These are phyloP conservation scores for Blennius ocellaris DNA, from an alignment of 2,113 vertebrate species.

Conservation along the genomic window DNA sequence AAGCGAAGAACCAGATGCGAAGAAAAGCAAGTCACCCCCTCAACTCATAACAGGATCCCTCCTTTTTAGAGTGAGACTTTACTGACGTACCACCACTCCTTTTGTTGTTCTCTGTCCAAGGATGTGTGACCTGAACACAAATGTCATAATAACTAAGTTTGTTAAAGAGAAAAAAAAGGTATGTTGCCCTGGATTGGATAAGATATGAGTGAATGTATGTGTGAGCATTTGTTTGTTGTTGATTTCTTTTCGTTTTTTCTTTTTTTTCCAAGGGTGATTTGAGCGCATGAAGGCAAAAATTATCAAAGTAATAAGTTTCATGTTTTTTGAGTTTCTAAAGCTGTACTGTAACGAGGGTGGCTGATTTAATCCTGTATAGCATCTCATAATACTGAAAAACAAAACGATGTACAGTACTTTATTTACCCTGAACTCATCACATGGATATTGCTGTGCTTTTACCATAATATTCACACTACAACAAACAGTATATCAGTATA, in stretches of 20 bases:
- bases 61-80: conserved; percentile 73
- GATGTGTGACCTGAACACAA: conserved; percentile 62
- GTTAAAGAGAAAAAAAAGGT: conserved; percentile 52
- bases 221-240: conserved; percentile 7
- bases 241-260: conserved; percentile 22
- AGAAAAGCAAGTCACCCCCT: conserved; percentile 33
- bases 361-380: conserved; percentile 22
- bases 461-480: conserved; percentile 10
- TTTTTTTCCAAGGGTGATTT: conserved; percentile 13
- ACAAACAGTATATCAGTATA: background rate
- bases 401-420: background rate
- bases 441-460: conserved; percentile 4
- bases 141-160: conserved; percentile 59
- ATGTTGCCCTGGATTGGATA: conserved; percentile 18
- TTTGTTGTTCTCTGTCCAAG: conserved; percentile 50
- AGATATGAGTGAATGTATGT: conserved; percentile 12
- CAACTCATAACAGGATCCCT: conserved; percentile 57
- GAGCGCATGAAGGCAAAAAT: conserved; percentile 13
- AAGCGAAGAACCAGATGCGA: conserved; percentile 40
- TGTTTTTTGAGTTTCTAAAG: conserved; percentile 41
- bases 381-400: conserved; percentile 27
- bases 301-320: conserved; percentile 20
- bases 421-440: conserved; percentile 32
- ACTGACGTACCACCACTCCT: conserved; percentile 53
- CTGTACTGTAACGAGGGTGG: conserved; percentile 23